Conservation (phyloP, 2,888 invertebrate species). For the Rhingia rostrata region DNA sequence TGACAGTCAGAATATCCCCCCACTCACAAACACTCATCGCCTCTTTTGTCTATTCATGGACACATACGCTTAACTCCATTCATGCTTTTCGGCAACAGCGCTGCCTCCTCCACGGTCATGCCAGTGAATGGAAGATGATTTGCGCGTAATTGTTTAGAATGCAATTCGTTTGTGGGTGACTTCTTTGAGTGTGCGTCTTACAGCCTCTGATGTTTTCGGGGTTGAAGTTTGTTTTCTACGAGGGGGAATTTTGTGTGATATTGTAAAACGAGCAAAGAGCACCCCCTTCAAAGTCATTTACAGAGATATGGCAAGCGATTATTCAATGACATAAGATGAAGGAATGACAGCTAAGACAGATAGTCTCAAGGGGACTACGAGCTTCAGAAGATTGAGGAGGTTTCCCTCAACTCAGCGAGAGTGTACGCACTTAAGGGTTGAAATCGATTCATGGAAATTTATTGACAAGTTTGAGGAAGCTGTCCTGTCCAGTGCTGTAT, state of each 20-base stretch:
- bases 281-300: conserved; percentile 55
- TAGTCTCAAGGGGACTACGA: conserved; percentile 67
- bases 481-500: conserved; percentile 24
- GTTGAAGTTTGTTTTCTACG: conserved; percentile 39
- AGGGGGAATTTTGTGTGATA: conserved; percentile 45
- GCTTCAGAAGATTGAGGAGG: conserved; percentile 56
- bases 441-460: conserved; percentile 63
- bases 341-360: conserved; percentile 70
- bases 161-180: conserved; percentile 65
- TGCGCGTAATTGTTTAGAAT: conserved; percentile 74
- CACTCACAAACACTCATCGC: conserved; percentile 30
- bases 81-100: conserved; percentile 36
- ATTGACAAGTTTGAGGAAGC: conserved; percentile 22
- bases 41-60: conserved; percentile 31
- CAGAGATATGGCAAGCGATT: conserved; percentile 66
- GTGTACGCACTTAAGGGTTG: conserved; percentile 56
- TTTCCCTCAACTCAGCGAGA: conserved; percentile 23
- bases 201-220: conserved; percentile 28
- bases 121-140: conserved; percentile 69
- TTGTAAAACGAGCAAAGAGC: conserved; percentile 11
- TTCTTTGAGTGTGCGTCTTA: conserved; percentile 37
- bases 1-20: conserved; percentile 64
- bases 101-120: conserved; percentile 55
- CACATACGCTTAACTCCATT: conserved; percentile 31
- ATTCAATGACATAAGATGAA: conserved; percentile 68